These are phyloP conservation scores for Caenorhabditis tropicalis DNA, from an alignment of 1,140 invertebrate genomes.

Conservation along the genomic window DNA sequence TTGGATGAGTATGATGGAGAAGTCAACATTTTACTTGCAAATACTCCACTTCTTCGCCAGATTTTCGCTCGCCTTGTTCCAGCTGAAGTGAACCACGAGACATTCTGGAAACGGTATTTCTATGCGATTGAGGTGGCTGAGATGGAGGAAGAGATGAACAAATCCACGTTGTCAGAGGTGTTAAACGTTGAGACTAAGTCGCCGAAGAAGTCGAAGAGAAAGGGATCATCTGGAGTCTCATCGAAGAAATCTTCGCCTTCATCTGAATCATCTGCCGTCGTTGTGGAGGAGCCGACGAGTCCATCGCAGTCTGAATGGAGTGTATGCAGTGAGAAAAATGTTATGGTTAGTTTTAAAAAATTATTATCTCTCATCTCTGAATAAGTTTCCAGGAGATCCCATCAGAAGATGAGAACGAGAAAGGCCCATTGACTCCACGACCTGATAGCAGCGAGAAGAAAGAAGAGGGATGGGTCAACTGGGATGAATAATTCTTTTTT, in stretches of 20 bases:
- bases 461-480: slow-evolving; percentile 52
- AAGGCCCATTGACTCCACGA: slow-evolving; percentile 33
- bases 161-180: neutral
- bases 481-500: slow-evolving; percentile 45
- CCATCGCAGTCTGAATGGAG: slow-evolving; percentile 48
- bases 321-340: slow-evolving; percentile 52
- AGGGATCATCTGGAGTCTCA: neutral
- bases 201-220: slow-evolving; percentile 14
- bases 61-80: slow-evolving; percentile 4
- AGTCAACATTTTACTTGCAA: slow-evolving; percentile 38
- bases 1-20: slow-evolving; percentile 46
- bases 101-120: slow-evolving; percentile 52
- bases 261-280: slow-evolving; percentile 17
- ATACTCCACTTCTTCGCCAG: slow-evolving; percentile 29
- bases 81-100: slow-evolving; percentile 6
- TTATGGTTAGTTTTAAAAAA: slow-evolving; percentile 13
- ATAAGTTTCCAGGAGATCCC: slow-evolving; percentile 47
- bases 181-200: slow-evolving; percentile 21
- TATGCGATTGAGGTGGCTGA: slow-evolving; percentile 48
- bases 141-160: slow-evolving; percentile 46
- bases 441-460: slow-evolving; percentile 35
- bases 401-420: slow-evolving; percentile 39
- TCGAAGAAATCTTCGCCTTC: slow-evolving; percentile 27
- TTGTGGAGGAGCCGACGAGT: slow-evolving; percentile 48
- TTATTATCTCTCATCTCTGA: neutral